A percentile compares a stretch with the other conserved stretches of the same genome.
Evolutionary conservation across 2,888 invertebrate genomes (phyloP).

Genomic region (Argyra leucocephala): DNA sequence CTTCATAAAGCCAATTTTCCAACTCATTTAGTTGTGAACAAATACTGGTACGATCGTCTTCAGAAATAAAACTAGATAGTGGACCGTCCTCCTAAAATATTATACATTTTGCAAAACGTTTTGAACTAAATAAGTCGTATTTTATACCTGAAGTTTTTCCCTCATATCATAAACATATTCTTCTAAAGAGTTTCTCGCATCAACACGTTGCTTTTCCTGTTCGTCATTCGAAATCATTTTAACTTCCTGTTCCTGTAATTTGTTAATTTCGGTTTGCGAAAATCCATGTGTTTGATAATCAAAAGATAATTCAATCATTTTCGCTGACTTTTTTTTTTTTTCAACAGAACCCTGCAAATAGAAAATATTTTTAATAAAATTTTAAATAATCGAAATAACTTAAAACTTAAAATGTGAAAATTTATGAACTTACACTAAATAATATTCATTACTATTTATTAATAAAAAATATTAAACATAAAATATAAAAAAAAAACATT

Average conservation of each 20-base stretch:
- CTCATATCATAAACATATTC: slow-evolving; percentile 97
- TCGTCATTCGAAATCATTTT: slow-evolving; percentile 78
- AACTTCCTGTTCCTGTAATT: slow-evolving; percentile 69
- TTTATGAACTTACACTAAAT: too few relatives aligned
- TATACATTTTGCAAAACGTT: not conserved
- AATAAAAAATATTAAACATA: too few relatives aligned
- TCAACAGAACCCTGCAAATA: slow-evolving; percentile 43
- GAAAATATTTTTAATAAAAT: not conserved
- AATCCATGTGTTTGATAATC: slow-evolving; percentile 66
- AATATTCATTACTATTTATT: too few relatives aligned
- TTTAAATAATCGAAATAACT: too few relatives aligned
- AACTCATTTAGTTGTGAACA: slow-evolving; percentile 66
- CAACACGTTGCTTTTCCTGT: slow-evolving; percentile 88
- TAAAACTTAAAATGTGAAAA: too few relatives aligned
- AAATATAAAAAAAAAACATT: too few relatives aligned
- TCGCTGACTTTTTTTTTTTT: slow-evolving; percentile 71
- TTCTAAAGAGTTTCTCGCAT: slow-evolving; percentile 93
- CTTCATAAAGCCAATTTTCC: slow-evolving; percentile 95
- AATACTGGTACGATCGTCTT: slow-evolving; percentile 55
- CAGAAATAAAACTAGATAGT: slow-evolving; percentile 64
- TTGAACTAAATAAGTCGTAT: not conserved
- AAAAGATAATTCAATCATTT: slow-evolving; percentile 76
- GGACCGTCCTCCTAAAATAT: slow-evolving; percentile 59
- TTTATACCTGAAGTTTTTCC: slow-evolving; percentile 59
- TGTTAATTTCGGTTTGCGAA: slow-evolving; percentile 60